A percentile compares a stretch with the other conserved stretches of the same genome.
Evolutionary conservation across 2,888 invertebrate species (phyloP).

Genomic region (Cryptosula pallasiana): DNA sequence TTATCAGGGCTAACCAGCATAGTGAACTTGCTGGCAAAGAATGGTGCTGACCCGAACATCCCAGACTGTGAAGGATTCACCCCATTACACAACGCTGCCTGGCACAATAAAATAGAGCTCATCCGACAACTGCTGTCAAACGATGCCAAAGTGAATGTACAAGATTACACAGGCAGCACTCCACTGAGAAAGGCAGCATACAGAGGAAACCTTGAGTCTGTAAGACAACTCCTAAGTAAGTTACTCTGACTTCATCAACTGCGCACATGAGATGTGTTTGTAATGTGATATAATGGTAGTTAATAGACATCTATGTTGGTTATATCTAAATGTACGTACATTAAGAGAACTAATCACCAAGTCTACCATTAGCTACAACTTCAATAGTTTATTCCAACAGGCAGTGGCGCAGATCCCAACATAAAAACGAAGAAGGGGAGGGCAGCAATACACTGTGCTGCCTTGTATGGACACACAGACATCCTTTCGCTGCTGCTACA

Average conservation of each 20-base stretch:
- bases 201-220: constrained; percentile 3
- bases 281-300: no score
- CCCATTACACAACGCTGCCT: constrained; percentile 13
- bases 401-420: not conserved
- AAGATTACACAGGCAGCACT: constrained; percentile 14
- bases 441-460: constrained; percentile 17
- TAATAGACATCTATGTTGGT: no score
- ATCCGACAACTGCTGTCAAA: not conserved
- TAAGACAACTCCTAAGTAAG: constrained; percentile 7
- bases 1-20: not conserved
- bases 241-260: no score
- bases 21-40: not conserved
- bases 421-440: constrained; percentile 15
- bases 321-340: no score
- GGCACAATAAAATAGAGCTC: constrained; percentile 15
- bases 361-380: no score
- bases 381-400: no score
- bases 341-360: no score
- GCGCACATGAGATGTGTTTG: no score
- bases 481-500: not conserved
- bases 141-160: constrained; percentile 7
- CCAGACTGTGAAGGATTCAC: not conserved
- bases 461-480: constrained; percentile 15
- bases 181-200: constrained; percentile 19
- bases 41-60: constrained; percentile 6